Evolutionary conservation across 2,888 invertebrate species (phyloP), one percentile per base, ranked within the genome.

Genomic region (Thumatha senex): DNA sequence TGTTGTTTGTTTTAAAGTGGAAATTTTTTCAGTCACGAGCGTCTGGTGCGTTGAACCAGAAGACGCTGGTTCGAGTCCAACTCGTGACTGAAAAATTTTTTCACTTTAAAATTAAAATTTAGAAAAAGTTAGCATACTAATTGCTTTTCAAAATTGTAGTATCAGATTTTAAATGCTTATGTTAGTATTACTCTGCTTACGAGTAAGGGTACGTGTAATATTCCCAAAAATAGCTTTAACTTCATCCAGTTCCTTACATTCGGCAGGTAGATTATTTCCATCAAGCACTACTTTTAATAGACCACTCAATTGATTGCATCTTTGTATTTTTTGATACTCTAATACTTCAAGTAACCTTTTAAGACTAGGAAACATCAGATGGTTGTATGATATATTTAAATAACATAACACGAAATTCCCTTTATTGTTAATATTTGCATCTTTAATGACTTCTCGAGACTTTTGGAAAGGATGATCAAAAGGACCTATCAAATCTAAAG

Each of bases 341-440:
- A 84, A 36, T 1, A 82, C 70, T 2, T 58, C 36, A 18, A 61
- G 43, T 13, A 87, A 40, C 54, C 74, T 78, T 13, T 68, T 72
- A 1, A 83, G 36, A 48, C 67, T 72, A 1, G 63, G 7, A 54
- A 67, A 79, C 5, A 73, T 56, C 18, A 86, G 64, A 54, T 78
- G 61, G 48, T 86, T 87, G 48, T 82, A 85, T 0, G 79, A 66
- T n/a, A 86, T 53, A 60, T 86, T 87, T 38, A 86, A 67, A 61
- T 76, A 78, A 45, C 76, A 72, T 1, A 86, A 65, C 2, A 61
- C 52, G 44, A 80, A 68, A 48, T 86, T 87, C 0, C 86, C 84
- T 0, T 56, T 14, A 50, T 80, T 74, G 44, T 73, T 67, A 12
- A 50, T 45, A 29, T 48, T 40, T 1, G 61, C 70, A 7, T 78